Conservation (phyloP, 1,140 invertebrate genomes). For the Listronotus oregonensis region DNA sequence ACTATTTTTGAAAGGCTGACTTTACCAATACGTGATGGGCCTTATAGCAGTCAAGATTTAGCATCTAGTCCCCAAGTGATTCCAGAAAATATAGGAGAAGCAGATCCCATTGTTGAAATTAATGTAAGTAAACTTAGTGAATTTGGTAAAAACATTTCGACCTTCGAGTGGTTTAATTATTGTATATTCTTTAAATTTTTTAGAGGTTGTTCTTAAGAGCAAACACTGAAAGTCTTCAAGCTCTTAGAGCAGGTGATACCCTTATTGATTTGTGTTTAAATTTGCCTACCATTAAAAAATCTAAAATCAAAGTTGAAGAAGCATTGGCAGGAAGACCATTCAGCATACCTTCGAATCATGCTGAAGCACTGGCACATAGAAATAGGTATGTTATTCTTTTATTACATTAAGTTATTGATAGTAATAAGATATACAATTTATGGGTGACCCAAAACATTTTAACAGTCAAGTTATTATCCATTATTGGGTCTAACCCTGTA, state of each 20-base stretch:
- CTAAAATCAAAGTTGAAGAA: conserved; percentile 72
- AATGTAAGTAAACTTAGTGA: conserved; percentile 43
- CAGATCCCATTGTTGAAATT: conserved; percentile 42
- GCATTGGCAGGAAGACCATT: conserved; percentile 69
- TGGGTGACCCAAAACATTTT: too few species aligned
- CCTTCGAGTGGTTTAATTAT: too few species aligned
- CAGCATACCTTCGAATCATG: conserved; percentile 69
- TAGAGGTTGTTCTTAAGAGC: conserved; percentile 63
- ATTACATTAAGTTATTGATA: too few species aligned
- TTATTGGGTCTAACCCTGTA: too few species aligned
- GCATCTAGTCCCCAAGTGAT: conserved; percentile 50
- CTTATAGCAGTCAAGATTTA: conserved; percentile 31
- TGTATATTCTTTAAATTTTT: conserved; percentile 33
- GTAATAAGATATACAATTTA: too few species aligned
- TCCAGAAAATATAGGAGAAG: too few species aligned
- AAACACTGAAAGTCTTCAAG: conserved; percentile 62
- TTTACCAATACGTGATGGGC: conserved; percentile 65
- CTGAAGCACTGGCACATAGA: conserved; percentile 75
- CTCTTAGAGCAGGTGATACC: conserved; percentile 75
- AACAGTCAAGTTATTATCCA: too few species aligned
- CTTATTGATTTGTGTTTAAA: conserved; percentile 79
- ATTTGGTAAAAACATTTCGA: neutral
- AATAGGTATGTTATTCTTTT: conserved; percentile 57
- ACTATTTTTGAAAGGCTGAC: conserved; percentile 70
- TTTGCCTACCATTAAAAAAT: conserved; percentile 76